Evolutionary conservation across 2,113 vertebrate species (phyloP), one percentile per base, ranked within the genome.

Genomic region (Oncorhynchus keta): DNA sequence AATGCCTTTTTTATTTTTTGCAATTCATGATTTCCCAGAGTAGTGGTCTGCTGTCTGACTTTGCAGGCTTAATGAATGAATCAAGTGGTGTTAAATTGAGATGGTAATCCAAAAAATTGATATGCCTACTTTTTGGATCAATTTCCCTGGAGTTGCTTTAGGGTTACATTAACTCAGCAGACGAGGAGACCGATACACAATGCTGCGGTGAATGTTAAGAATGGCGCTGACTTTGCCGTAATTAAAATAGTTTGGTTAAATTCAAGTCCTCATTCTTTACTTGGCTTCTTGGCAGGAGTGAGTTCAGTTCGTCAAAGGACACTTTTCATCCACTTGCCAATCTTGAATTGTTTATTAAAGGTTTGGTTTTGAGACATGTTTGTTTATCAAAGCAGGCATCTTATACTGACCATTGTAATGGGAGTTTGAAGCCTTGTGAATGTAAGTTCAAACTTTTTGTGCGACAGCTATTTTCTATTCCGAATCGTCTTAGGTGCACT

Each of bases 201-300:
- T 69, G 48, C 65, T 84, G 81, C 61, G 80, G 83, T 88, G 73
- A 81, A 80, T 78, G 39, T 45, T 45, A 45, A 78, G 84, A 80
- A 13, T 14, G 14, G 49, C 49, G 9, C 49, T 51, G 49, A 55
- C 87, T 39, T 67, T 67, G 86, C 28, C 69, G 55, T 69, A 9
- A 57, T 84, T 80, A 88, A 86, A 82, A 73, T 89, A 82, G 66
- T 87, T 84, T 77, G 83, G 79, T 84, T 73, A 30, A 78, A 81
- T 77, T 79, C 61, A 24, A 45, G 68, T 80, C 68, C 79, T 86
- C 12, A 55, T 83, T 24, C 39, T 62, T 77, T 55, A 55, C 51
- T 18, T 86, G 74, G 39, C 78, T 70, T 88, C 76, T 87, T 87
- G 81, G 80, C 81, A n/a, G 12, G 73, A 68, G 66, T 71, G n/a